Percentiles rank a stretch among this genome's conserved stretches.
phyloP scores from a whole-genome alignment of 2,113 vertebrate genomes.

The Peromyscus californicus region DNA sequence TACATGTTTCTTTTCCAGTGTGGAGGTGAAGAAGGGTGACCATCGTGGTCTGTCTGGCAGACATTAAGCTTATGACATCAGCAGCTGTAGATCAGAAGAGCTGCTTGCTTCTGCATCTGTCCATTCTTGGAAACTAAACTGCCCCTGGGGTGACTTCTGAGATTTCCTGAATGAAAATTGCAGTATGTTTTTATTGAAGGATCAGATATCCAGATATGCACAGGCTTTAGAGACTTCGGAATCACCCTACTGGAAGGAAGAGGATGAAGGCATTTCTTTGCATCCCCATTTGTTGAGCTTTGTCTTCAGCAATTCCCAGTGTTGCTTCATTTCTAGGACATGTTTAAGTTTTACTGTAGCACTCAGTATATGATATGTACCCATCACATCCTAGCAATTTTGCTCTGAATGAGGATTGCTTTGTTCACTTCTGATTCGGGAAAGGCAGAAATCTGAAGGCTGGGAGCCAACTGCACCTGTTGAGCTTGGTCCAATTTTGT shows the following conservation, averaged over 20 bases:
- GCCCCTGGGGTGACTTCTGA: neutral
- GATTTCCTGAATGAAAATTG: neutral
- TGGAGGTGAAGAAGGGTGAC: neutral
- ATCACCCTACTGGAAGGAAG: neutral
- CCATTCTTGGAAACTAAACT: neutral
- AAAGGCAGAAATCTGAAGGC: neutral
- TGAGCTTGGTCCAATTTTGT: neutral
- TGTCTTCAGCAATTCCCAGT: neutral
- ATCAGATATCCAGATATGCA: neutral
- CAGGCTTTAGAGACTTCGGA: neutral
- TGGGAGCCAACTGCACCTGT: neutral
- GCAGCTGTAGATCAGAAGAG: neutral
- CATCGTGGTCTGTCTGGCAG: too few relatives aligned
- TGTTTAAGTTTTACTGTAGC: neutral
- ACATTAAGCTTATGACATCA: neutral
- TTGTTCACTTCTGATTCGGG: neutral
- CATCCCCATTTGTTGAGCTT: neutral
- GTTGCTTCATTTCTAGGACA: neutral
- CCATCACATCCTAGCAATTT: neutral
- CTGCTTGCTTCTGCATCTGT: neutral
- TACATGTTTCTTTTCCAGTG: neutral
- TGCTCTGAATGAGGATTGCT: neutral
- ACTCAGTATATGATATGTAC: neutral
- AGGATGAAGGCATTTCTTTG: neutral
- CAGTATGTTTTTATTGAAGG: neutral